Evolutionary conservation across 2,113 vertebrate species (phyloP), one percentile per base, ranked within the genome.

Genomic region (Lepus europaeus): DNA sequence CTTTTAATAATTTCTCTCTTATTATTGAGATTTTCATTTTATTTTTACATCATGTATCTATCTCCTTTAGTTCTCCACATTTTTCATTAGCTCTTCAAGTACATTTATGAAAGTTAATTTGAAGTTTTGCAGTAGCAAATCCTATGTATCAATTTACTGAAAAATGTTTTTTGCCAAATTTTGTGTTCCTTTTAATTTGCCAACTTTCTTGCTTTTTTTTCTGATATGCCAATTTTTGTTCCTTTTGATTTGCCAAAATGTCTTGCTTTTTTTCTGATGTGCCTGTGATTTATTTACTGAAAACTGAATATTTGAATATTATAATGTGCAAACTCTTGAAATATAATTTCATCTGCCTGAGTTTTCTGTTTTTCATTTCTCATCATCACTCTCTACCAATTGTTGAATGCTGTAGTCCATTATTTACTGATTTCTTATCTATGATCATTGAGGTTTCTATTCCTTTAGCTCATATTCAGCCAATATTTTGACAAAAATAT

Each of bases 361-460:
- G 19, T 29, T 95, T 93, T 27, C 23, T 25, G 61, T 3, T 69
- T 39, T 56, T 33, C 14, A 59, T 19, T 56, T 16, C 29, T 36
- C 29, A 3, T 39, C 33, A n/a, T 66, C 22, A 51, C 31, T 36
- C 9, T 13, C 59, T 2, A 61, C 33, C 49, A 2, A 49, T 45
- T 86, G 13, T 59, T 64, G 31, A 84, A 93, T 5, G 0, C 6
- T 88, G 23, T 0, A 70, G 23, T 20, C 2, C 56, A 76, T 74
- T 70, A 77, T 45, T 90, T 77, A 61, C 49, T 90, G 6, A 92
- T 7, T 83, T 93, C 27, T 79, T 39, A 73, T 27, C 19, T 84
- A 4, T 87, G 9, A 51, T 88, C 39, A 66, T 23, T 85, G 31
- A 73, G 13, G 4, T 73, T 17, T 94, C 59, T 87, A 6, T 93